These are phyloP conservation scores for Scaptomyza hsui DNA, from an alignment of 1,140 invertebrate species.

Conservation along the genomic window DNA sequence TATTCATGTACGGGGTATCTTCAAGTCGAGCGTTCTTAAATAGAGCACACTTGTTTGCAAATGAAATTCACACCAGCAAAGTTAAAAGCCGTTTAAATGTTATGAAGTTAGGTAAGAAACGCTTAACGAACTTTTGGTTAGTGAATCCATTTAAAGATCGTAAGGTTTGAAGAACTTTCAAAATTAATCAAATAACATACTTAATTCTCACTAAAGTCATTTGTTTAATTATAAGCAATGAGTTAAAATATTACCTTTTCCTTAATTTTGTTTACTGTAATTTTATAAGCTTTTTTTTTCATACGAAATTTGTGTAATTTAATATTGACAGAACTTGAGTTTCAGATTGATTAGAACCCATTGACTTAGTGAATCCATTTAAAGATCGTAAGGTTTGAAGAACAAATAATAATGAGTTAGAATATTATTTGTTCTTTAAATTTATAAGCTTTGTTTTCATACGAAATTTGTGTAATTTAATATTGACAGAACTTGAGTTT, in stretches of 20 bases:
- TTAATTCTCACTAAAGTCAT: too few relatives aligned
- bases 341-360: conserved; percentile 66
- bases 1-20: background rate
- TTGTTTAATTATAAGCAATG: too few relatives aligned
- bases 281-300: conserved; percentile 35
- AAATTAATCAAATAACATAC: too few relatives aligned
- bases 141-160: background rate
- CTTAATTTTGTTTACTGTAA: conserved; percentile 31
- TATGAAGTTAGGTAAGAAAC: background rate
- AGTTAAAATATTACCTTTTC: background rate
- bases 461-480: conserved; percentile 29
- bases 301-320: conserved; percentile 23
- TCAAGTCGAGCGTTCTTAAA: background rate
- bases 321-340: conserved; percentile 36
- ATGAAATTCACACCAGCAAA: conserved; percentile 16
- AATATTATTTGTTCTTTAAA: background rate
- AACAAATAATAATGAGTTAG: too few relatives aligned
- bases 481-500: conserved; percentile 33
- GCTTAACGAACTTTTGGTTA: background rate
- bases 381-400: conserved; percentile 15
- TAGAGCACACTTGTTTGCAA: background rate
- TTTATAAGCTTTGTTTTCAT: conserved; percentile 1
- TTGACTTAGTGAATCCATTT: conserved; percentile 16
- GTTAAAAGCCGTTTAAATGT: background rate
- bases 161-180: too few relatives aligned